Evolutionary conservation across 2,113 vertebrate genomes (phyloP), one percentile per base, ranked within the genome.

Genomic region (Cyanoliseus patagonus): DNA sequence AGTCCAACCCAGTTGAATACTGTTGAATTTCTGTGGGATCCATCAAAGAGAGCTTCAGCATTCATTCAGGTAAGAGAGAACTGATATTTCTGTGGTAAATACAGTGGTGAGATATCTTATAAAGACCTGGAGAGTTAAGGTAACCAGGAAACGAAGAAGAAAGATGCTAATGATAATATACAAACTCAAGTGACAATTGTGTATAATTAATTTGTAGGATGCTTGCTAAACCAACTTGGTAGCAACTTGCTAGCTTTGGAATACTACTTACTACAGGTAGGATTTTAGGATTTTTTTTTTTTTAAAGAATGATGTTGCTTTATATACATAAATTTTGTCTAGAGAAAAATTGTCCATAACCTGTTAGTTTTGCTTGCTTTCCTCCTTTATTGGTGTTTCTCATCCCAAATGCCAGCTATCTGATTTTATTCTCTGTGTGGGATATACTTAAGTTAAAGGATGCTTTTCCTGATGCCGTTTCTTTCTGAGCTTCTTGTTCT

Each of bases 11-110:
- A 99, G 95, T 97, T 99, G 97, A 99, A 99, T 80, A 98, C 99
- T 23, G 98, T 99, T 4, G 99, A 99, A 95, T 99, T 99, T 97
- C 98, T 99, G 87, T 99, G 99, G 99, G 99, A 99, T 97, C 99
- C 99, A 2, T 90, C 96, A 16, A 99, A 99, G 97, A 98, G 98
- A 76, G 97, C 98, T 3, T 99, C 99, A 4, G 98, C 98, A 1
- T 99, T 99, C 96, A 98, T 99, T 97, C 99, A 99, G 99, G 99
- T 99, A 97, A 90, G 33, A 72, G 28, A 72, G 12, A 64, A 88
- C 31, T 51, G 8, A 10, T 67, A 28, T 83, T 90, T 33, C 46
- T 75, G 31, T 42, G 20, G 28, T 70, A 70, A 84, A 52, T 63
- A 30, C 30, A 68, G 17, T 53, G 27, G 15, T 75, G 53, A 59